Percentiles rank a stretch among this genome's conserved stretches.
Evolutionary conservation across 2,888 invertebrate genomes (phyloP).

Genomic region (Pomacea canaliculata): DNA sequence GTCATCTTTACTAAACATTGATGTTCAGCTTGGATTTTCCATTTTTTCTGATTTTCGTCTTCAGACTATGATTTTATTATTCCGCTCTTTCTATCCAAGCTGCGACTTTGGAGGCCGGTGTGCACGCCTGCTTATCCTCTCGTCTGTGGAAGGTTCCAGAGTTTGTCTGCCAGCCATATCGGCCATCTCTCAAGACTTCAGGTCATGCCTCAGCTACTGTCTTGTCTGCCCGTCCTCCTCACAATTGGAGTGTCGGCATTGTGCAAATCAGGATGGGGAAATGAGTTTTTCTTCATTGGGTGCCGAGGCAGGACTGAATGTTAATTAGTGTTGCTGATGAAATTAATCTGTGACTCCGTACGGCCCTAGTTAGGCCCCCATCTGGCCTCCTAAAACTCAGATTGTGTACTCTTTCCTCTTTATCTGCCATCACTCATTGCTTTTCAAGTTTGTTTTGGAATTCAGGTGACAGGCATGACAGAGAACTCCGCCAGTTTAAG

Average conservation of each 20-base stretch:
- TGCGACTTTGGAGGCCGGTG: too few species aligned
- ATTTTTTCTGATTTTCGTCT: too few species aligned
- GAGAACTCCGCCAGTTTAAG: too few species aligned
- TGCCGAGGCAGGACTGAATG: slow-evolving; percentile 22
- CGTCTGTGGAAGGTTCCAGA: too few species aligned
- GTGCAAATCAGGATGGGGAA: slow-evolving; percentile 23
- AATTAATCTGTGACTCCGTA: slow-evolving; percentile 23
- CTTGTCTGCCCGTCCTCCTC: slow-evolving; percentile 1
- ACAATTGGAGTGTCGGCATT: slow-evolving; percentile 23
- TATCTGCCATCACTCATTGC: background rate
- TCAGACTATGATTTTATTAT: too few species aligned
- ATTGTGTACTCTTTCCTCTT: background rate
- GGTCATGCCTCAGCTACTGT: slow-evolving; percentile 1
- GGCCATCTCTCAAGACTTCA: slow-evolving; percentile 5
- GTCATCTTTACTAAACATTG: too few species aligned
- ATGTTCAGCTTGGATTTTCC: too few species aligned
- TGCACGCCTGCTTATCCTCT: too few species aligned
- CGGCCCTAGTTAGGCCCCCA: slow-evolving; percentile 1
- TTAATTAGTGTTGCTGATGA: slow-evolving; percentile 26
- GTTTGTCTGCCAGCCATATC: too few species aligned
- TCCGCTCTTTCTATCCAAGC: too few species aligned
- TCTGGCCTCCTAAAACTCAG: slow-evolving; percentile 8
- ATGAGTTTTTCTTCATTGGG: slow-evolving; percentile 23
- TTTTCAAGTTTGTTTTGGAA: too few species aligned
- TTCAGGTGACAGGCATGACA: too few species aligned